Percentiles rank a stretch among this genome's conserved stretches.
phyloP scores from a whole-genome alignment of 2,797 vertebrate species.

The Mionectes olivaceus region DNA sequence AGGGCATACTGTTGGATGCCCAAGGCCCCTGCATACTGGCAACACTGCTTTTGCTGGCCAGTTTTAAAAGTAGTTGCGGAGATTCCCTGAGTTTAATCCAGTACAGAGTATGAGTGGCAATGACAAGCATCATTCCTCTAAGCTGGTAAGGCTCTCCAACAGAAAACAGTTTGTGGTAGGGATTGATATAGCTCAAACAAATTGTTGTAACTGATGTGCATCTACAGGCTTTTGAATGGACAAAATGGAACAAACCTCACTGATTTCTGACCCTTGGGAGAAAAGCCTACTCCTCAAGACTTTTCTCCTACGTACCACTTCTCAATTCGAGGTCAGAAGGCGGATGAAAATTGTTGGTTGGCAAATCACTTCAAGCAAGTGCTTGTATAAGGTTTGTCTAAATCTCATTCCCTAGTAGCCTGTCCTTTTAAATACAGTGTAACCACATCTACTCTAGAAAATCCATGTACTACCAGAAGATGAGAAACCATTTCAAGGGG shows the following conservation, averaged over 20 bases:
- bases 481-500: not conserved
- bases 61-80: not conserved
- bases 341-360: not conserved
- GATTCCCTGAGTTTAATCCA: not conserved
- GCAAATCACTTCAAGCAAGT: not conserved
- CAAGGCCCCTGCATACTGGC: not conserved
- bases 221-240: not conserved
- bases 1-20: not conserved
- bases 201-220: not conserved
- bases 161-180: not conserved
- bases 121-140: not conserved
- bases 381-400: not conserved
- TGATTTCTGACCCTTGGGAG: not conserved
- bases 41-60: not conserved
- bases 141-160: not conserved
- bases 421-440: not conserved
- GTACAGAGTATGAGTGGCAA: not conserved
- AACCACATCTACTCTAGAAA: not conserved
- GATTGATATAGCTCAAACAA: not conserved
- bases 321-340: not conserved
- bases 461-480: not conserved
- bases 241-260: not conserved
- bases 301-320: not conserved
- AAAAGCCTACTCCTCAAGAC: not conserved
- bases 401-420: not conserved